Percentiles rank a stretch among this genome's conserved stretches.
phyloP scores from a whole-genome alignment of 2,888 invertebrate genomes.

The Cryptophagus acutangulus region DNA sequence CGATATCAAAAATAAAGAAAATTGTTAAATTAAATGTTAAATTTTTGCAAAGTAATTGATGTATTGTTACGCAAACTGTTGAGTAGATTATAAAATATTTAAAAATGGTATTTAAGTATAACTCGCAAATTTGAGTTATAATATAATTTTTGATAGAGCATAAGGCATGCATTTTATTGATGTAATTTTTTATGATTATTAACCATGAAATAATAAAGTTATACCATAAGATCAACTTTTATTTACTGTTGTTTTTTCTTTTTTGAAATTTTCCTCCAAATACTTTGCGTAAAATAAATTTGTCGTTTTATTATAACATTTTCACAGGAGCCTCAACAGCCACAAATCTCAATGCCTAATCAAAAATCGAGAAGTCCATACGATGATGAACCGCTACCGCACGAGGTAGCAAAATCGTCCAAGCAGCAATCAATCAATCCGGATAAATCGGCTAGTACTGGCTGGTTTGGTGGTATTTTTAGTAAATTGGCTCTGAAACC shows the following conservation, averaged over 20 bases:
- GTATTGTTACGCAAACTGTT: too few species aligned
- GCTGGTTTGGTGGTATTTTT: conserved; percentile 86
- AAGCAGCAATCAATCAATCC: conserved; percentile 25
- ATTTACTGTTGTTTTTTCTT: background rate
- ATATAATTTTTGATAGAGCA: background rate
- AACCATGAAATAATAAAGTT: background rate
- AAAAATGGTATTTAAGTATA: too few species aligned
- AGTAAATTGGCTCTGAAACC: conserved; percentile 76
- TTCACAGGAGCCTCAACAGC: conserved; percentile 41
- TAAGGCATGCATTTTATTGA: conserved; percentile 5
- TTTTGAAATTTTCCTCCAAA: background rate
- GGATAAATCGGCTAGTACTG: conserved; percentile 42
- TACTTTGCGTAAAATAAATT: conserved; percentile 32
- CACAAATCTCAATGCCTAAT: conserved; percentile 57
- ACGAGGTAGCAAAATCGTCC: conserved; percentile 23
- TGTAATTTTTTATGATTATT: background rate
- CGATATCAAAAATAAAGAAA: too few species aligned
- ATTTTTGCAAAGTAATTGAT: too few species aligned
- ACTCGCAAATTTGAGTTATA: too few species aligned
- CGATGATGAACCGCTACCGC: conserved; percentile 32
- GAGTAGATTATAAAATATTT: too few species aligned
- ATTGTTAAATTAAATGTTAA: too few species aligned
- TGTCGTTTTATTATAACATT: too few species aligned
- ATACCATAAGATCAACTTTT: background rate
- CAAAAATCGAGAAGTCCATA: conserved; percentile 40